Evolutionary conservation across 37 sponge, comb jelly and placozoan species (phyloP), one percentile per base, ranked within the genome.

Genomic region (Chondrilla cf. caribensis): DNA sequence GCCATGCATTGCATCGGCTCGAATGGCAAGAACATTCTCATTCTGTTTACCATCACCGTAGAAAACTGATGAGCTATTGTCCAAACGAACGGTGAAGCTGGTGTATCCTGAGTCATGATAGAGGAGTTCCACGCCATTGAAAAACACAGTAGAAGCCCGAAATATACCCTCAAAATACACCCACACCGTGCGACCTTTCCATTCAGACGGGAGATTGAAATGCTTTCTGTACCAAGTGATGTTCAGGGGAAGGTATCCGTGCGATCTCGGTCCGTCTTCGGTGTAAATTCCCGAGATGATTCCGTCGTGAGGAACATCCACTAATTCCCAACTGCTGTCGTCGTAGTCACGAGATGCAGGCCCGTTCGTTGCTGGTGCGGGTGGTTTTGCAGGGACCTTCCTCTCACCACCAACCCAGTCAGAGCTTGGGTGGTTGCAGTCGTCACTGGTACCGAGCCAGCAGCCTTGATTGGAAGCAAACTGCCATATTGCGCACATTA

Each of bases 111-210:
- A 47, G 47, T 82, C 88, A 65, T 87, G 88, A 55, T 82, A 87
- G 21, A 82, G n/a, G 28, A 82, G 43, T 51, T 38, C 36, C 21
- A 73, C 57, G 8, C 83, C 83, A 65, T 87, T 87, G 2, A 87
- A 26, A 62, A 77, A 87, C 22, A 82, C 57, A 5, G 70, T 75
- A 19, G 79, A 54, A 6, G 82, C 60, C 21, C 78, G 31, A 70
- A 87, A 87, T 0, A 87, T 83, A 31, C 83, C 88, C 75, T 87
- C 88, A 70, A 87, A 87, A 66, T 87, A 87, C 28, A 87, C 79
- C 83, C 88, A 82, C 19, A 87, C 77, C 41, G 66, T 58, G 32
- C 39, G 26, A 3, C 88, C 88, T 41, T 82, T 82, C 88, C 88
- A 87, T 1, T 87, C 88, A 41, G 66, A n/a, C 0, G 88, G 88